Percentiles rank a stretch among this genome's conserved stretches.
Evolutionary conservation across 2,797 vertebrate species (phyloP).

Genomic region (Crypturellus tataupa): DNA sequence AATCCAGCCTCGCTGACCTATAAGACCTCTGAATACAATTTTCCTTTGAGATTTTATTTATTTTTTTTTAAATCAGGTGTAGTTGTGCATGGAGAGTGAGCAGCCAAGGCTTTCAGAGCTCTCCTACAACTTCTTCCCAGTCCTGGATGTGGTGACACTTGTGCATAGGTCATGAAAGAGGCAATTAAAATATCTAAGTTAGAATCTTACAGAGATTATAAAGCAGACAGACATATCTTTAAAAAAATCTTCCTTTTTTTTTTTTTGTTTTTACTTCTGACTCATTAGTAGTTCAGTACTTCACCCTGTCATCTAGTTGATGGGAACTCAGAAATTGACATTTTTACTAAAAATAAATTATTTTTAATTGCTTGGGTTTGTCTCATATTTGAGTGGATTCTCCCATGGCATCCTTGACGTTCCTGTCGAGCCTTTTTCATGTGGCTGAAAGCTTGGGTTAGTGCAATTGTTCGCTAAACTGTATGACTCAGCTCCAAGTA

Average conservation of each 20-base stretch:
- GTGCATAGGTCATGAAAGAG: conserved; percentile 11
- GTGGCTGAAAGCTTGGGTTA: neutral
- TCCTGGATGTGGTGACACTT: neutral
- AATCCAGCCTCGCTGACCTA: neutral
- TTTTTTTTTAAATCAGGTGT: neutral
- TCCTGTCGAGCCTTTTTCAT: neutral
- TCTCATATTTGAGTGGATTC: neutral
- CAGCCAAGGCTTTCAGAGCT: conserved; percentile 4
- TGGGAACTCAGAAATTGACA: neutral
- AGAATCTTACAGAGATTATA: neutral
- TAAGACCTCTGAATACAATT: neutral
- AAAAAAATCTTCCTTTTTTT: neutral
- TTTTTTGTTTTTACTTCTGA: neutral
- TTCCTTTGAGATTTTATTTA: neutral
- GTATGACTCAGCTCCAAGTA: neutral
- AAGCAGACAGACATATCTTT: neutral
- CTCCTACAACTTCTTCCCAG: conserved; percentile 6
- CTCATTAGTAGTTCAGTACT: neutral
- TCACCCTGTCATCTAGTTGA: neutral
- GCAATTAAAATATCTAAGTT: neutral
- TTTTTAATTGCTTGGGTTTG: neutral
- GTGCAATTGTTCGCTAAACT: neutral
- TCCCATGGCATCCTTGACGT: neutral
- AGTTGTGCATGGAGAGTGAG: conserved; percentile 11
- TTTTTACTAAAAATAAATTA: neutral